Conservation (phyloP, 2,797 vertebrate species). For the Danio choprae region DNA sequence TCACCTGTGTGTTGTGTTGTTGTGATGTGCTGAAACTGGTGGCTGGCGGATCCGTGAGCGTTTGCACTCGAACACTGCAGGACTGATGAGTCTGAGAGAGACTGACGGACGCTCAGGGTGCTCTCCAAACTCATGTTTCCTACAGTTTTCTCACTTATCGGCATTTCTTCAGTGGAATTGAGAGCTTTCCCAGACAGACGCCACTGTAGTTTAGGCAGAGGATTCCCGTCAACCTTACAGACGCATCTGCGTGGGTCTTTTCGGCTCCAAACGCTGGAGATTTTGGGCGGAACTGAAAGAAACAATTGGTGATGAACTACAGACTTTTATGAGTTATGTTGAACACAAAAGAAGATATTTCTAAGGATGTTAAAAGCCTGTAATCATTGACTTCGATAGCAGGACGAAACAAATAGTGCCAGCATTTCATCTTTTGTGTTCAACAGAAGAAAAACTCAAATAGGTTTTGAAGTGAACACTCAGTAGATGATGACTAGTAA, state of each 20-base stretch:
- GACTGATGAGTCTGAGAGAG: slow-evolving; percentile 47
- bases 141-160: slow-evolving; percentile 55
- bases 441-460: no score
- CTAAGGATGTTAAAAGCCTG: no score
- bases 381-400: no score
- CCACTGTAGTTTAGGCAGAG: slow-evolving; percentile 72
- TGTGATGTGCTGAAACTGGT: not conserved
- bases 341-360: no score
- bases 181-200: slow-evolving; percentile 65
- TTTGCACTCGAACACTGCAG: slow-evolving; percentile 71
- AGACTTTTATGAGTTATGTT: no score
- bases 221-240: slow-evolving; percentile 75
- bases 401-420: no score
- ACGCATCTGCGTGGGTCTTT: slow-evolving; percentile 61
- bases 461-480: no score
- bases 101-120: slow-evolving; percentile 60
- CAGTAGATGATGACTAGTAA: no score
- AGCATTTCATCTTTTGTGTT: no score
- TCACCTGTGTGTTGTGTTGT: accelerated
- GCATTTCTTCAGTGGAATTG: slow-evolving; percentile 59
- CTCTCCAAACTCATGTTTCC: slow-evolving; percentile 58
- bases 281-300: slow-evolving; percentile 18
- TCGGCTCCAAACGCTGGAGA: slow-evolving; percentile 60
- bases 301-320: not conserved
- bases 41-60: slow-evolving; percentile 20